Evolutionary conservation across 2,888 invertebrate species (phyloP), one percentile per base, ranked within the genome.

Genomic region (Cotesia congregata): DNA sequence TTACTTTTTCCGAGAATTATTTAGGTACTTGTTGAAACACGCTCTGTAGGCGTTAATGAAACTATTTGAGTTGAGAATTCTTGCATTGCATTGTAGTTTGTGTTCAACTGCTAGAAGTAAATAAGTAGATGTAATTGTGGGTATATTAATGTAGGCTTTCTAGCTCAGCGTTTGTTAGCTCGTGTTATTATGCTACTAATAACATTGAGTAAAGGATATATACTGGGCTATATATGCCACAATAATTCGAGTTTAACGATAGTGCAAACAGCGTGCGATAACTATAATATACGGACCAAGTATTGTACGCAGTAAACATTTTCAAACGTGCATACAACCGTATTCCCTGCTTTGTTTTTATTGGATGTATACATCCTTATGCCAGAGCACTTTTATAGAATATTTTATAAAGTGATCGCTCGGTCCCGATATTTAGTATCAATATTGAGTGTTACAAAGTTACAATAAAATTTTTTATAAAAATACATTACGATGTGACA

Each of bases 211-310:
- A 20, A 38, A 67, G 39, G 30, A 67, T 12, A 67, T 30, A 30
- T n/a, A 5, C 30, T 39, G n/a, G 6, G 1, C 15, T 39, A 67
- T 12, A 70, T 70, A 70, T 60, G 70, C 60, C 60, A 78, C 78
- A 75, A 82, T 80, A 76, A 78, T 78, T 67, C 78, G 80, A 50
- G 50, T 12, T 50, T 50, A 50, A 50, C 78, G 83, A 83, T 83
- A 83, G 84, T 80, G 77, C 77, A 61, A 60, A 76, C 69, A 79
- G 38, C 7, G 50, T 50, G 12, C 72, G 84, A 83, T 84, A 83
- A 83, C 77, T 76, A 68, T 75, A 78, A 83, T 74, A 79, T 78
- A 60, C 67, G 71, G 73, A 70, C 76, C 71, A 77, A 50, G 50
- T 50, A 50, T 67, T 77, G 70, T n/a, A 77, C 73, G 64, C 68